phyloP scores from a whole-genome alignment of 1,140 invertebrate species.

The Drosophila micromelanica region DNA sequence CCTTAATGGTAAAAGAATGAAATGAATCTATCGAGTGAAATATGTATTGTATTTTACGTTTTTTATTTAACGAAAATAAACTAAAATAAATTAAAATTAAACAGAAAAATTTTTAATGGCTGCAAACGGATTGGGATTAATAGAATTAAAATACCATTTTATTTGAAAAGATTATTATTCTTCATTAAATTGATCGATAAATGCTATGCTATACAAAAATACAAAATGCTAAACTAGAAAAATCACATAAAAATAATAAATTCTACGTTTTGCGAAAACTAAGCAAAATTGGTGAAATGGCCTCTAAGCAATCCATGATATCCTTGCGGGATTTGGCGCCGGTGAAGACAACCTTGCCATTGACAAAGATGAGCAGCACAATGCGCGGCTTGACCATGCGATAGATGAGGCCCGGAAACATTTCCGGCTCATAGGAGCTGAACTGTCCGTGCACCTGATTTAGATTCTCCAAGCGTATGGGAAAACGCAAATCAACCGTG shows the following conservation, averaged over 20 bases:
- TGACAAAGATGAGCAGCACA: slow-evolving; percentile 98
- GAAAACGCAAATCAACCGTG: slow-evolving; percentile 98
- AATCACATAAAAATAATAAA: background rate
- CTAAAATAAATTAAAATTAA: slow-evolving; percentile 15
- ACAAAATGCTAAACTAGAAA: slow-evolving; percentile 5
- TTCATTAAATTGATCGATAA: slow-evolving; percentile 41
- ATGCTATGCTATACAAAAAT: slow-evolving; percentile 14
- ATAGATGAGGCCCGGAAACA: slow-evolving; percentile 99
- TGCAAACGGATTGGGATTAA: background rate
- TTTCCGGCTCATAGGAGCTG: slow-evolving; percentile 94
- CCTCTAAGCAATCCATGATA: slow-evolving; percentile 97
- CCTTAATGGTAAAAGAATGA: slow-evolving; percentile 49
- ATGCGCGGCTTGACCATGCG: slow-evolving; percentile 98
- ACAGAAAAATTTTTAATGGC: no score
- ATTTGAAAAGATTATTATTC: background rate
- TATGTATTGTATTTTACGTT: slow-evolving; percentile 27
- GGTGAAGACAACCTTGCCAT: slow-evolving; percentile 98
- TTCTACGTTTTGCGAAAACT: slow-evolving; percentile 94
- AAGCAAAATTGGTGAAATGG: slow-evolving; percentile 98
- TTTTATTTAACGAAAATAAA: slow-evolving; percentile 35
- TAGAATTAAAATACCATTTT: background rate
- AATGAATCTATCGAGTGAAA: slow-evolving; percentile 27
- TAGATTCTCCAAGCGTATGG: slow-evolving; percentile 97
- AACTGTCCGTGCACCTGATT: slow-evolving; percentile 98
- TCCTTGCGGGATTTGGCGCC: slow-evolving; percentile 97